Conservation (phyloP, 2,797 vertebrate genomes). For the Gallinago stenura region DNA sequence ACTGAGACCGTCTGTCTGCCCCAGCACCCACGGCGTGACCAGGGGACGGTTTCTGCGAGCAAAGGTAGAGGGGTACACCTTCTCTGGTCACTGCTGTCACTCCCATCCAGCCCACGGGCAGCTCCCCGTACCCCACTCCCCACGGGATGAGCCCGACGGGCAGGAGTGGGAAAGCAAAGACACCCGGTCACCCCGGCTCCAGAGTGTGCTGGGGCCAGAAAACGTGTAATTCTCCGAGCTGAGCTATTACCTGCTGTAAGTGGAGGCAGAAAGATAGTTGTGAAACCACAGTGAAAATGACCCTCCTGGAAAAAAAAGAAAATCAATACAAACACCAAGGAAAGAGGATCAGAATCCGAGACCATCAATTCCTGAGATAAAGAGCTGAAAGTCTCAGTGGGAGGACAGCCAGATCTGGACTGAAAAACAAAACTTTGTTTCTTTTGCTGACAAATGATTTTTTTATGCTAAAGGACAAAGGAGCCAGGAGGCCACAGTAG, state of each 20-base stretch:
- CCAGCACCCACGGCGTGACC: rapidly evolving
- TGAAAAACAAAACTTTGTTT: constrained; percentile 48
- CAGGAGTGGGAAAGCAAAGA: neutral
- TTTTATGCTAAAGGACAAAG: constrained; percentile 28
- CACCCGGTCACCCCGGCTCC: rapidly evolving
- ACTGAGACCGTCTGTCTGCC: neutral
- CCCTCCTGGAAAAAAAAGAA: constrained; percentile 54
- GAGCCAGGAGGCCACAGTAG: neutral
- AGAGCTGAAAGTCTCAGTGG: constrained; percentile 50
- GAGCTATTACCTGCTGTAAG: constrained; percentile 64
- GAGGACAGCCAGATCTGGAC: constrained; percentile 45
- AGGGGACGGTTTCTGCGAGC: rapidly evolving
- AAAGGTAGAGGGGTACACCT: neutral
- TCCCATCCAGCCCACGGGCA: neutral
- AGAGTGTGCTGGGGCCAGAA: neutral
- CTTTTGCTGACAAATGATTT: constrained; percentile 56
- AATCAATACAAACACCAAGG: constrained; percentile 57
- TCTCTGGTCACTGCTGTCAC: neutral
- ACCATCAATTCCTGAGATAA: constrained; percentile 61
- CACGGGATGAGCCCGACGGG: neutral
- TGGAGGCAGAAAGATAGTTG: constrained; percentile 44
- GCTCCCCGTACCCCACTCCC: neutral
- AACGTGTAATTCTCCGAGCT: neutral
- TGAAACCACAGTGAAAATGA: constrained; percentile 66
- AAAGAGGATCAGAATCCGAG: constrained; percentile 44